Evolutionary conservation across 2,888 invertebrate species (phyloP), one percentile per base, ranked within the genome.

Genomic region (Aporophyla lueneburgensis): DNA sequence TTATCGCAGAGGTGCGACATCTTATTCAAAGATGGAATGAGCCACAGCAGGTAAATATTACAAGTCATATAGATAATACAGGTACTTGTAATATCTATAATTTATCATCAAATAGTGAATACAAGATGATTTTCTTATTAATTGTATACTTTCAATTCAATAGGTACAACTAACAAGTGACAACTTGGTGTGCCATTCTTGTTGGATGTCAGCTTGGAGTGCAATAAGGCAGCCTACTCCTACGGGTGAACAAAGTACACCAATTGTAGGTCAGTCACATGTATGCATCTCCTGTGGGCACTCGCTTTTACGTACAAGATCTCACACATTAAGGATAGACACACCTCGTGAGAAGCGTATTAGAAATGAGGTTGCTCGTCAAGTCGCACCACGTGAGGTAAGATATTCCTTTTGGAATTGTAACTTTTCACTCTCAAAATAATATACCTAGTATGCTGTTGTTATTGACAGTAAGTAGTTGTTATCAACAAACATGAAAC

Each of bases 251-350:
- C 33, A 10, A 59, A 59, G 19, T 59, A 19, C 19, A 10, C 33
- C 33, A 43, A 43, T 43, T 9, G 9, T 19, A 19, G 33, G 59
- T 59, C 59, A 33, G 33, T 9, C 59, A 33, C 19, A 33, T 33
- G 59, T 59, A 59, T 59, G 59, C 27, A 33, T n/a, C n/a, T n/a
- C n/a, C n/a, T 59, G 33, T 59, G 59, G 59, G 19, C 59, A 33
- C 19, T 59, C 58, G 19, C 59, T 59, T 33, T 59, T 59, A 33
- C 59, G 59, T 19, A 27, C 4, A 59, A 59, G 59, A 59, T 59
- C 33, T 59, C 59, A 33, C 59, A 59, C 21, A 33, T 33, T 59
- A 33, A 27, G 59, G 19, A 33, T 19, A 27, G 19, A 59, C 59
- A 59, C 27, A 33, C 33, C 27, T 59, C 19, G 59, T 19, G 27